Evolutionary conservation across 2,888 invertebrate genomes (phyloP).

Genomic region (Venusia cambrica): DNA sequence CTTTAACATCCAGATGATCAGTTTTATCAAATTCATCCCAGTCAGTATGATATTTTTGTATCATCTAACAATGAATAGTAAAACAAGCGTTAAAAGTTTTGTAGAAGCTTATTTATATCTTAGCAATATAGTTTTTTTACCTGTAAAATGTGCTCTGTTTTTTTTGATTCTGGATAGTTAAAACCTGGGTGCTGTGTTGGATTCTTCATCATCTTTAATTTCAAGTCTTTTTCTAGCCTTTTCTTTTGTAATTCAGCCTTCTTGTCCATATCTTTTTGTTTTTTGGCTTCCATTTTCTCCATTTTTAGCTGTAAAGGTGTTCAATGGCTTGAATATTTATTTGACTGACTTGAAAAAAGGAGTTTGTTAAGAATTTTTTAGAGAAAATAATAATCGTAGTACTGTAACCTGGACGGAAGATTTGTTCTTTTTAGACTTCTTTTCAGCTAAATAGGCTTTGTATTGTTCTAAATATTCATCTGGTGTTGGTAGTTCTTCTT

Average conservation of each 20-base stretch:
- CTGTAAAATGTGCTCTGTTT: constrained; percentile 38
- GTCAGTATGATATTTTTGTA: constrained; percentile 41
- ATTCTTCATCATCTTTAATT: constrained; percentile 61
- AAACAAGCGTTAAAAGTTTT: not conserved
- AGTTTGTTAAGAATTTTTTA: too few species aligned
- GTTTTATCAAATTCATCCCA: constrained; percentile 50
- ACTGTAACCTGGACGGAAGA: constrained; percentile 33
- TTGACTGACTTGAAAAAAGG: too few species aligned
- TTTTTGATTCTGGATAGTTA: constrained; percentile 50
- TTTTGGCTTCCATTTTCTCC: constrained; percentile 44
- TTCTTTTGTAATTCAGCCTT: constrained; percentile 41
- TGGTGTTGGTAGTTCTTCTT: constrained; percentile 49
- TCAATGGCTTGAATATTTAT: too few species aligned
- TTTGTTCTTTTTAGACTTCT: constrained; percentile 49
- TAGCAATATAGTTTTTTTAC: constrained; percentile 26
- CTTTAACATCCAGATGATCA: constrained; percentile 44
- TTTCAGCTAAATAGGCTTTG: constrained; percentile 38
- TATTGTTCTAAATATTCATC: constrained; percentile 54
- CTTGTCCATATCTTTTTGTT: constrained; percentile 38
- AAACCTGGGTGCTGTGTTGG: constrained; percentile 62
- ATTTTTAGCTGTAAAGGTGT: constrained; percentile 44
- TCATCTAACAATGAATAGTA: constrained; percentile 30
- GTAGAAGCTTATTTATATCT: not conserved
- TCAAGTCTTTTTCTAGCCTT: constrained; percentile 42
- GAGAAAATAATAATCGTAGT: not conserved